Conservation (phyloP, 2,888 invertebrate species). For the Physocephala rufipes region DNA sequence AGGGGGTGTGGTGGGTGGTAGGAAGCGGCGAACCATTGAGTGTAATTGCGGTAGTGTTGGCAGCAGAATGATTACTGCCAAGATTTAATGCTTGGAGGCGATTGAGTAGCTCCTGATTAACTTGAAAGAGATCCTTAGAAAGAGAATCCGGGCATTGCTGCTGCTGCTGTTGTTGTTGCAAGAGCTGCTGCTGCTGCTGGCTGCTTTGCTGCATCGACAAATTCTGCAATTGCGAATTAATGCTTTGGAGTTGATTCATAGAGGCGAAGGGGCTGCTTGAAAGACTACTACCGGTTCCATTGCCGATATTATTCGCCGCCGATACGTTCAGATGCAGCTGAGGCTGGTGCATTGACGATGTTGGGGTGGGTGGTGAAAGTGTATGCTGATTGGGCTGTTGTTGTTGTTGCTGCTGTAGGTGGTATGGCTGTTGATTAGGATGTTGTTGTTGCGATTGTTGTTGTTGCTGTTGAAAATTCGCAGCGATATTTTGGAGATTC, state of each 20-base stretch:
- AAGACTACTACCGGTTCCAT: conserved; percentile 47
- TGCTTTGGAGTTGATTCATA: conserved; percentile 61
- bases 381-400: conserved; percentile 44
- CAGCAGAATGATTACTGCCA: conserved; percentile 46
- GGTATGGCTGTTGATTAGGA: conserved; percentile 41
- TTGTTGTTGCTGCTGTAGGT: conserved; percentile 43
- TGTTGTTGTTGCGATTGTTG: conserved; percentile 48
- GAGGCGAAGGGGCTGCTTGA: conserved; percentile 59
- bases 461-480: conserved; percentile 48
- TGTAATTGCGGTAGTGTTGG: conserved; percentile 45
- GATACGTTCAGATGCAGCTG: conserved; percentile 55
- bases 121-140: conserved; percentile 65
- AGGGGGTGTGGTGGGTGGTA: conserved; percentile 52
- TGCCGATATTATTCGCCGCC: conserved; percentile 42
- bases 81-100: conserved; percentile 64
- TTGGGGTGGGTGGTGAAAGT: conserved; percentile 43
- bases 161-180: conserved; percentile 47
- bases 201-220: conserved; percentile 50
- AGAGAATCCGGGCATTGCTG: conserved; percentile 60
- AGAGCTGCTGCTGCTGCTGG: conserved; percentile 45
- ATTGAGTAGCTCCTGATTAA: conserved; percentile 65
- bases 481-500: conserved; percentile 59
- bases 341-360: conserved; percentile 48
- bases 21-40: conserved; percentile 46
- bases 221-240: conserved; percentile 61